Percentiles rank a stretch among this genome's conserved stretches.
These are phyloP conservation scores for Gasteruption jaculator DNA, from an alignment of 2,888 invertebrate genomes.

Conservation along the genomic window DNA sequence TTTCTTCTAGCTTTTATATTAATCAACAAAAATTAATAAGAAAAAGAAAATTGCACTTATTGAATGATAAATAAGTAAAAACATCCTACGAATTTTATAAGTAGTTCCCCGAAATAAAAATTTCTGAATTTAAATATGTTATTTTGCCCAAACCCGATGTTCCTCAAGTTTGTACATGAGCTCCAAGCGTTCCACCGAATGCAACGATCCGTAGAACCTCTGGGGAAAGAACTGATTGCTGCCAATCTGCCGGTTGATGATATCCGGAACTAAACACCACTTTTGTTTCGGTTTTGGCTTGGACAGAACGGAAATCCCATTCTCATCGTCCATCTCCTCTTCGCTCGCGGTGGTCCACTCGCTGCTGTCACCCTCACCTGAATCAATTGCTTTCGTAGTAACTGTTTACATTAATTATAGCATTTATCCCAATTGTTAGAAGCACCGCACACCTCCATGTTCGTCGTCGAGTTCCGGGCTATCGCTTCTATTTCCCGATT, in stretches of 20 bases:
- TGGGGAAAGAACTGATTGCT: slow-evolving; percentile 62
- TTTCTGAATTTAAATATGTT: background rate
- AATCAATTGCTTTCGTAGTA: background rate
- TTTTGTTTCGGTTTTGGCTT: slow-evolving; percentile 61
- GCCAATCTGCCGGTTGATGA: slow-evolving; percentile 64
- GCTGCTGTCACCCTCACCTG: slow-evolving; percentile 29
- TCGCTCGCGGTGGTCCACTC: slow-evolving; percentile 32
- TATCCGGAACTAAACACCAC: slow-evolving; percentile 65
- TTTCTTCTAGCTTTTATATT: too few relatives aligned
- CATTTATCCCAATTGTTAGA: background rate
- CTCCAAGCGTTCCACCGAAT: slow-evolving; percentile 77
- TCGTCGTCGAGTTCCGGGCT: slow-evolving; percentile 8
- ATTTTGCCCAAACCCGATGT: slow-evolving; percentile 58
- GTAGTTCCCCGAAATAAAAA: too few relatives aligned
- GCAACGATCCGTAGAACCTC: slow-evolving; percentile 75
- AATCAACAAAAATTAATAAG: slow-evolving; percentile 3
- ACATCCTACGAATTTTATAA: too few relatives aligned
- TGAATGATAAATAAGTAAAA: too few relatives aligned
- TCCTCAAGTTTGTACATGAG: slow-evolving; percentile 70
- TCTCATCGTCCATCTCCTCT: slow-evolving; percentile 36
- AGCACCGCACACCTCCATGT: slow-evolving; percentile 14
- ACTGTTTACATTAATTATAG: background rate
- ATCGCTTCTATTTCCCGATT: slow-evolving; percentile 22
- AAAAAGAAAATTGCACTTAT: background rate
- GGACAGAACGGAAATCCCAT: slow-evolving; percentile 48